Base-by-base conservation (phyloP, 2,797 vertebrate genomes). In the Mormyrops boulengeri region DNA sequence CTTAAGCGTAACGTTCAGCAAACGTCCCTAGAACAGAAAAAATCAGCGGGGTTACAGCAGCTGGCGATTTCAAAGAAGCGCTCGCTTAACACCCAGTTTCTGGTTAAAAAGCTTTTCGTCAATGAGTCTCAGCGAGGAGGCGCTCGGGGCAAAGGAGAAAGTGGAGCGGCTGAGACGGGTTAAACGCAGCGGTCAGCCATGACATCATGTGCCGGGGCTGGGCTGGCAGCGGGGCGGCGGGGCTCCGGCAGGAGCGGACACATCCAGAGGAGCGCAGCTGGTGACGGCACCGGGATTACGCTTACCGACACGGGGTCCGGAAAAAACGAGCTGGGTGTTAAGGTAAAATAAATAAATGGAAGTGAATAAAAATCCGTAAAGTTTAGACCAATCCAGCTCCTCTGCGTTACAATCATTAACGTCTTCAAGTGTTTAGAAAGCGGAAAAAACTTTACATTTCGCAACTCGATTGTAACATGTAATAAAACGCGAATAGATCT, bases 231-330 rank as follows among this genome's bases (percentile, higher is more conserved):
- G 88, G 89, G 90, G 44, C 90, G 50, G 88, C 91, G 90, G 92
- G n/a, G 89, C 93, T 93, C 93, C 96, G 96, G 95, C 97, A 96
- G 95, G 97, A 96, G 95, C 95, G 91, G 93, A 95, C 97, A 97
- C 93, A 96, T 97, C 97, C 96, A 91, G 90, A 88, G 92, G 88
- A 94, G 41, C 44, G 82, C 47, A 85, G 82, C 82, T 85, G 47
- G 82, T 22, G 22, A 52, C 47, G 47, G 82, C 49, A 26, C 82
- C 44, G 22, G 82, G 22, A 52, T 50, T 85, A 22, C 9, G 19
- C 2, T 30, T 85, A 22, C 82, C n/a, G 50, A 85, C 9, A 5
- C 2, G 2, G 22, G n/a, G 47, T 85, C 82, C 22, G n/a, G 47
- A 30, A 14, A 69, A 69, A 69, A 69, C 66, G 14, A 34, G 12